Percentiles rank a stretch among this genome's conserved stretches.
Conservation (phyloP, 2,113 vertebrate species). For the Bubalus kerabau region DNA sequence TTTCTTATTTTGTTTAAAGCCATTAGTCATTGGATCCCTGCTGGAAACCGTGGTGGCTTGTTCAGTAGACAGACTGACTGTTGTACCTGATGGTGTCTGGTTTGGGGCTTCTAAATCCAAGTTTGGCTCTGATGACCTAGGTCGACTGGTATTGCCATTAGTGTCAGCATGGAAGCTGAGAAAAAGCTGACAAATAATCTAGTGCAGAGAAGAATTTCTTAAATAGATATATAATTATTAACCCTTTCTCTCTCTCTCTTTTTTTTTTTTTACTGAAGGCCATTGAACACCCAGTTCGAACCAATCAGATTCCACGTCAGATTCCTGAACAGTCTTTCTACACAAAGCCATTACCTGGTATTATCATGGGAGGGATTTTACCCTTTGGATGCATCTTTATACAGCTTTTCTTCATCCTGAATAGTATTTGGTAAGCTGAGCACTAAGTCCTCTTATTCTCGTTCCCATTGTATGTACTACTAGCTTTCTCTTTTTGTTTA, state of each 20-base stretch:
- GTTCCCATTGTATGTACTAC: not conserved
- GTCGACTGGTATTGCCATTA: not conserved
- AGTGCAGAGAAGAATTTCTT: not conserved
- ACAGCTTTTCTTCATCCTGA: slow-evolving; percentile 98
- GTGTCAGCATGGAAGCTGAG: slow-evolving; percentile 21
- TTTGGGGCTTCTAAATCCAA: slow-evolving; percentile 42
- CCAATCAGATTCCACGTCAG: slow-evolving; percentile 98
- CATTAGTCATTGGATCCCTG: not conserved
- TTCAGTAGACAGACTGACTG: not conserved
- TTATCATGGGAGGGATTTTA: slow-evolving; percentile 97
- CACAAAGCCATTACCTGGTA: slow-evolving; percentile 95
- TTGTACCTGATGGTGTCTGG: not conserved
- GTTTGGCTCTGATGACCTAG: slow-evolving; percentile 38
- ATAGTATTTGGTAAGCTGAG: slow-evolving; percentile 94
- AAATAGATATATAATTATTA: slow-evolving; percentile 28
- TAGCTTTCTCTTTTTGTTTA: not conserved
- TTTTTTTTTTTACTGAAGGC: slow-evolving; percentile 78
- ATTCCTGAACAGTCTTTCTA: slow-evolving; percentile 99
- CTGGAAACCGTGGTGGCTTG: not conserved
- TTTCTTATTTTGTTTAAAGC: slow-evolving; percentile 15
- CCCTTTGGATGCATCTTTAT: slow-evolving; percentile 99
- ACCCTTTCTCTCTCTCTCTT: not conserved
- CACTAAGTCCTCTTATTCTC: not conserved
- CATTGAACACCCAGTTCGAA: slow-evolving; percentile 96
- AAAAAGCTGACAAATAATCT: slow-evolving; percentile 4